Evolutionary conservation across 2,888 invertebrate species (phyloP), one percentile per base, ranked within the genome.

Genomic region (Heterodera filipjevi): DNA sequence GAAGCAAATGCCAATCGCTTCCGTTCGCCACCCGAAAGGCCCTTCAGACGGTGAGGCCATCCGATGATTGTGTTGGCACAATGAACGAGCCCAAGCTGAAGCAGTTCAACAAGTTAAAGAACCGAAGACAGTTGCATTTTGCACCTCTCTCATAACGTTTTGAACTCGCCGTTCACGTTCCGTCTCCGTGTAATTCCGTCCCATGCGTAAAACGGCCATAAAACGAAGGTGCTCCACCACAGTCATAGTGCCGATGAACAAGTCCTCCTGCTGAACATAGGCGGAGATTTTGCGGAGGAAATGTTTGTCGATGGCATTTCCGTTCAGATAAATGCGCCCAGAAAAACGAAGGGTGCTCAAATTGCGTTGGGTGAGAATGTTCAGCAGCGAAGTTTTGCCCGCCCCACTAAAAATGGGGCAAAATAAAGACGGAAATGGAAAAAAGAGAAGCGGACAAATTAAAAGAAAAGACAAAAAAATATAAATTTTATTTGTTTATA

Each of bases 1-100:
- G 95, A 93, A 6, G 96, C 97, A 89, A 97, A 96, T 0, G 96
- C 93, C 32, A 97, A 91, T 77, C 96, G 92, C 89, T 96, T 96
- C 88, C 94, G 93, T 89, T 97, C 97, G 0, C 97, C 97, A 0
- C 96, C 96, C 0, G 96, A 96, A 1, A 97, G 91, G 0, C 95
- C 93, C 89, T 94, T 95, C 32, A 93, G 92, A 66, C 93, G 93
- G 73, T 84, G 84, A 19, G 92, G 91, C 0, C 92, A 92, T 0
- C 95, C 96, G 78, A 97, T 96, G 79, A 93, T 91, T 0, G 94
- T 93, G 83, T 94, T 91, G 12, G 93, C 91, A 32, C 77, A 77
- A 53, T 78, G 70, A 66, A 44, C 78, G 12, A 81, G 74, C n/a
- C 73, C 79, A 66, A 81, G 71, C 77, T 81, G 35, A 75, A 71